Evolutionary conservation across 2,888 invertebrate species (phyloP).

Genomic region (Prenolepis imparis): DNA sequence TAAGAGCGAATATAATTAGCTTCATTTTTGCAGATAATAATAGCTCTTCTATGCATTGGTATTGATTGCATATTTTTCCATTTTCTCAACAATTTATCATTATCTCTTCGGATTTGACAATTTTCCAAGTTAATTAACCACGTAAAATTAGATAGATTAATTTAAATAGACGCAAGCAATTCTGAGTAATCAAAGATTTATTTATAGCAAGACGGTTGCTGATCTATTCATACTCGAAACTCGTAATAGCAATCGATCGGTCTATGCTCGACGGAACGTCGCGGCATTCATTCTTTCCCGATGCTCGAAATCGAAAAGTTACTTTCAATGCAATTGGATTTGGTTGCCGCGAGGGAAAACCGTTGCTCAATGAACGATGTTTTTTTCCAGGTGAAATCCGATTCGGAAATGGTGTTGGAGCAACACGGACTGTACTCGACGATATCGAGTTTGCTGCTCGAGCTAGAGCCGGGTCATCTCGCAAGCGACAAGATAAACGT

Average conservation of each 20-base stretch:
- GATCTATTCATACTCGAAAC: conserved; percentile 17
- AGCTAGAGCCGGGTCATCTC: conserved; percentile 84
- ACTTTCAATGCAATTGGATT: conserved; percentile 37
- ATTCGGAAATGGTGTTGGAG: conserved; percentile 82
- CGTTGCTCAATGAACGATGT: conserved; percentile 31
- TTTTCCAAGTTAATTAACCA: conserved; percentile 10
- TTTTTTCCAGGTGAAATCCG: conserved; percentile 81
- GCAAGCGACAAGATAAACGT: conserved; percentile 82
- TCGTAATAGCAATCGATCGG: conserved; percentile 11
- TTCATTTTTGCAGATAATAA: not conserved
- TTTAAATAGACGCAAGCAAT: conserved; percentile 7
- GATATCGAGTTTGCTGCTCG: conserved; percentile 85
- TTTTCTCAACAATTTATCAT: not conserved
- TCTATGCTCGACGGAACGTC: conserved; percentile 10
- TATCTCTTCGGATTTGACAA: not conserved
- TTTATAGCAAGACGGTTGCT: conserved; percentile 8
- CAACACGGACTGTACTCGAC: conserved; percentile 85
- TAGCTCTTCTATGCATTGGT: not conserved
- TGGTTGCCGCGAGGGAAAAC: conserved; percentile 21
- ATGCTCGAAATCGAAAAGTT: conserved; percentile 42
- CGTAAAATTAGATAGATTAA: not conserved
- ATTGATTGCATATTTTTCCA: no score
- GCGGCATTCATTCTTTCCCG: conserved; percentile 34
- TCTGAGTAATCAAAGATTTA: conserved; percentile 19
- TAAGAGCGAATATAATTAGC: not conserved